Evolutionary conservation across 2,797 vertebrate species (phyloP).

Genomic region (Sebastes trivittatus): DNA sequence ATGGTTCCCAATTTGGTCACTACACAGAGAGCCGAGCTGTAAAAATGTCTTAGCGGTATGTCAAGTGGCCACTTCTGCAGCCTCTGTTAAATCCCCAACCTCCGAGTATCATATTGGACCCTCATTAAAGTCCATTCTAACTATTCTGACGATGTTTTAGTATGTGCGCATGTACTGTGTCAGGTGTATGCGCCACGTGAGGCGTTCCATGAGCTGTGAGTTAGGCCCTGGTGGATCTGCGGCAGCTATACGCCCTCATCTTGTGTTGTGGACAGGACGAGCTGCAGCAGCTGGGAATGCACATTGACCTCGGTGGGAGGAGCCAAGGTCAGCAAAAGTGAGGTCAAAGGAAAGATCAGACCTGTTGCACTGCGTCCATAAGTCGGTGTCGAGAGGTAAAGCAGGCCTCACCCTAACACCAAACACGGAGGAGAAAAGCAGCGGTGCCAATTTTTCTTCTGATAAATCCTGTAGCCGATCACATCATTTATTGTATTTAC

Average conservation of each 20-base stretch:
- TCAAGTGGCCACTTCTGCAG: constrained; percentile 14
- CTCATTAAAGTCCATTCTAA: neutral
- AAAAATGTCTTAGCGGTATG: constrained; percentile 47
- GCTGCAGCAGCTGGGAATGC: constrained; percentile 83
- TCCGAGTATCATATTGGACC: neutral
- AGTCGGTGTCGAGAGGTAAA: neutral
- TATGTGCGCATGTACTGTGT: constrained; percentile 27
- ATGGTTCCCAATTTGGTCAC: constrained; percentile 42
- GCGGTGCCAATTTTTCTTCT: neutral
- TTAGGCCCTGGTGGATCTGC: constrained; percentile 7
- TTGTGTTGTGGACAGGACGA: constrained; percentile 48
- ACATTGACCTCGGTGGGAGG: constrained; percentile 51
- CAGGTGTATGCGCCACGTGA: constrained; percentile 66
- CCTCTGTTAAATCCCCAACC: constrained; percentile 24
- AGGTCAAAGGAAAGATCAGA: constrained; percentile 47
- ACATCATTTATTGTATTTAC: neutral
- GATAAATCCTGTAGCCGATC: neutral
- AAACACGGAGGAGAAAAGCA: neutral
- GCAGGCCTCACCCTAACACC: neutral
- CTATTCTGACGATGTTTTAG: constrained; percentile 13
- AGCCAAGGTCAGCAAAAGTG: constrained; percentile 57
- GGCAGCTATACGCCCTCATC: constrained; percentile 26
- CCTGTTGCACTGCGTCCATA: neutral
- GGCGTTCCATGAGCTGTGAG: neutral
- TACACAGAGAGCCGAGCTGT: constrained; percentile 25